Evolutionary conservation across 1,140 invertebrate species (phyloP).

Genomic region (Armadillidium nasatum): DNA sequence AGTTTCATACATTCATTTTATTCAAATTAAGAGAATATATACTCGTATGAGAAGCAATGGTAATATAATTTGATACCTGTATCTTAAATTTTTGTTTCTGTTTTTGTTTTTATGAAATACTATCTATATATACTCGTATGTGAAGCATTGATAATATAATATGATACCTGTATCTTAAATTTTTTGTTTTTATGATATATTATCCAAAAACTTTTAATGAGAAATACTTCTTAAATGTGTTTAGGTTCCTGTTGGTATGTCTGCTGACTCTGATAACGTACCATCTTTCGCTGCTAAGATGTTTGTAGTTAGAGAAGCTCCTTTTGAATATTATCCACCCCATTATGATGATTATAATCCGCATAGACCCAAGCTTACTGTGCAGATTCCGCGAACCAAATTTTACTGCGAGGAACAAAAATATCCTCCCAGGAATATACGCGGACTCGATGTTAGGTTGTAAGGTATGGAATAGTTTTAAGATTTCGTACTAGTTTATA

Average conservation of each 20-base stretch:
- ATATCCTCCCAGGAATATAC: slow-evolving; percentile 75
- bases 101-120: no score
- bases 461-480: slow-evolving; percentile 62
- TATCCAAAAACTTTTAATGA: no score
- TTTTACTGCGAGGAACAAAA: slow-evolving; percentile 85
- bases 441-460: slow-evolving; percentile 84
- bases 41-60: no score
- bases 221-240: neutral
- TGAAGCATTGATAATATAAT: no score
- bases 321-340: slow-evolving; percentile 33
- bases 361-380: neutral
- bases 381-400: slow-evolving; percentile 54
- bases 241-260: slow-evolving; percentile 32
- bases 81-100: no score
- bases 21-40: no score
- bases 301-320: slow-evolving; percentile 39
- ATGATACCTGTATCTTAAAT: no score
- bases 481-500: no score
- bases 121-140: no score
- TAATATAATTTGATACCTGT: no score
- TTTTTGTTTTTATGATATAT: no score
- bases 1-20: no score
- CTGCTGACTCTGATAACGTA: slow-evolving; percentile 40
- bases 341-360: slow-evolving; percentile 21
- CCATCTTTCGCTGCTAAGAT: slow-evolving; percentile 43